Evolutionary conservation across 1,140 invertebrate species (phyloP).

Genomic region (Megalonaias nervosa): DNA sequence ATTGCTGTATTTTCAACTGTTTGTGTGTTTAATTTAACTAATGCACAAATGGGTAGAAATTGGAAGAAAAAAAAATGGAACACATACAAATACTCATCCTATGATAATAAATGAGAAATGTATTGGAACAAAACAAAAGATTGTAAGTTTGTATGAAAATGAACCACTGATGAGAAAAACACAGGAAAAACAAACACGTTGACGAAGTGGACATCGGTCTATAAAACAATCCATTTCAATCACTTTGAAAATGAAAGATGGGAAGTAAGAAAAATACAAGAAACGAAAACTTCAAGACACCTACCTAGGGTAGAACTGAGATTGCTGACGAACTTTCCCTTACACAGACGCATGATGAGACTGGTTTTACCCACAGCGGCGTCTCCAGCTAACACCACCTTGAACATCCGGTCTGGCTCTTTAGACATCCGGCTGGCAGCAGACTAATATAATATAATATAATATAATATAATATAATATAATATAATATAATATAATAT

Average conservation of each 20-base stretch:
- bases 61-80: no score
- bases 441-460: slow-evolving; percentile 3
- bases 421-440: slow-evolving; percentile 32
- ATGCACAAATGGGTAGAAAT: no score
- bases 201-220: no score
- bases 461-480: no score
- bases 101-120: no score
- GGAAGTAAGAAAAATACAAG: background rate
- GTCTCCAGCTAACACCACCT: slow-evolving; percentile 80
- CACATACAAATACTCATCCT: no score
- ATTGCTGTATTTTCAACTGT: no score
- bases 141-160: no score
- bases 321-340: slow-evolving; percentile 76
- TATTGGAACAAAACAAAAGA: no score
- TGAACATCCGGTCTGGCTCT: slow-evolving; percentile 77
- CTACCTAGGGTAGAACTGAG: slow-evolving; percentile 78
- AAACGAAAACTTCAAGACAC: slow-evolving; percentile 17
- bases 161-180: no score
- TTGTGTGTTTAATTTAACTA: no score
- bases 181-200: no score
- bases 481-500: background rate
- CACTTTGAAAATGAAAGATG: background rate
- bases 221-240: background rate
- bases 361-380: slow-evolving; percentile 80
- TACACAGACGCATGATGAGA: slow-evolving; percentile 78